Base-by-base conservation (phyloP, 2,888 invertebrate genomes). In the Pristionchus exspectatus region DNA sequence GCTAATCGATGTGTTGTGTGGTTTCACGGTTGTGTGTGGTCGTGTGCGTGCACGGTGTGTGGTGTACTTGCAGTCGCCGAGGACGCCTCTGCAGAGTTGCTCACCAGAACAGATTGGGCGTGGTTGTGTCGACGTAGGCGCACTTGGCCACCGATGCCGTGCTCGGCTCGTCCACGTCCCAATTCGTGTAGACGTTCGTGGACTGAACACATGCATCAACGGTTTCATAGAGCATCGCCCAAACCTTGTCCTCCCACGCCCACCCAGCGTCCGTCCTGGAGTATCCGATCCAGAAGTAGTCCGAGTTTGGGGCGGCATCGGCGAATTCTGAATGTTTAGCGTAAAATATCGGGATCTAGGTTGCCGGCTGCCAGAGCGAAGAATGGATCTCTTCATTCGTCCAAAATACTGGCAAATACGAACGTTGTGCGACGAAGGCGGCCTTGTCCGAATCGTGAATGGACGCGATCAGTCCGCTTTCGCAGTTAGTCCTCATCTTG, bases 41-140 rank as follows among this genome's bases (percentile, higher is more conserved):
- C 16, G 54, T 86, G 56, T 83, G 84, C n/a, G 50, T 56, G 84
- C 84, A 84, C 12, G 84, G 84, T 84, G 56, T 84, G 84, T 27
- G 56, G 84, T 56, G 56, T 21, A 33, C 59, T 84, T 84, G 2
- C 84, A 84, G 84, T 84, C 84, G 27, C 84, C 84, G 21, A 18
- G 5, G 84, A 33, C 59, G 59, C 33, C 84, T 16, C 84, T 33
- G 2, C 30, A 59, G 10, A n/a, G 3, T 10, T 2, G 0, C 66
- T 66, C 27, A 66, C 66, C 66, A 66, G 10, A 12, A n/a, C 66
- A 66, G 66, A 24, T 24, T n/a, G 12, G 24, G 24, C 69, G 30
- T 12, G 2, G 30, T 69, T 18, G 69, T 16, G 30, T 69, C 69
- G 18, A 30, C 69, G 30, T 69, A 69, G 69, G 30, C 69, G 18